phyloP scores from a whole-genome alignment of 2,113 vertebrate genomes.

The Astatoreochromis straeleni region DNA sequence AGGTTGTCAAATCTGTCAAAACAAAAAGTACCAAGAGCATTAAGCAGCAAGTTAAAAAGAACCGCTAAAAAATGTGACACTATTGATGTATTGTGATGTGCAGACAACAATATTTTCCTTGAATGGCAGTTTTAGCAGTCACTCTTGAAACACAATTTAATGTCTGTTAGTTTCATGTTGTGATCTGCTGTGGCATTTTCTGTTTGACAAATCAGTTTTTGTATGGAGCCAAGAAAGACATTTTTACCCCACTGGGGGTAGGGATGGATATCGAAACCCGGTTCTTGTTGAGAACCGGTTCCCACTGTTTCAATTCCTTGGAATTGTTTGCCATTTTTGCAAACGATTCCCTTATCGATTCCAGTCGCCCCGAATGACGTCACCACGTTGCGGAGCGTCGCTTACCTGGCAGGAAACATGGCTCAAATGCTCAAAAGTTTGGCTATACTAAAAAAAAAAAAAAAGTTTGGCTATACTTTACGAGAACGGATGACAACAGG shows the following conservation, averaged over 20 bases:
- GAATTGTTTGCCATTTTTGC: too few relatives aligned
- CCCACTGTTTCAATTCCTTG: too few relatives aligned
- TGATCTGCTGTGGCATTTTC: not conserved
- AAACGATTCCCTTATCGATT: too few relatives aligned
- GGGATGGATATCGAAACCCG: accelerated
- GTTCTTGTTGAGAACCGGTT: too few relatives aligned
- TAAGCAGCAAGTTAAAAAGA: not conserved
- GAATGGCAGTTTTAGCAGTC: not conserved
- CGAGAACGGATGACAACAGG: too few relatives aligned
- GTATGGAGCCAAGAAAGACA: not conserved
- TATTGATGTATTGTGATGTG: not conserved
- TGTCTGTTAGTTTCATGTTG: not conserved
- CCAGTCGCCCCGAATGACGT: too few relatives aligned
- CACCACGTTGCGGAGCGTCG: too few relatives aligned
- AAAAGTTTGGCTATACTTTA: too few relatives aligned
- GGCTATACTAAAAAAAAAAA: too few relatives aligned
- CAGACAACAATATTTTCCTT: not conserved
- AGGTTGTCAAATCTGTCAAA: not conserved
- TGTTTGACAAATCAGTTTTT: not conserved
- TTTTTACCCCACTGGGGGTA: slow-evolving; percentile 23
- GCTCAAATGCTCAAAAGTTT: too few relatives aligned
- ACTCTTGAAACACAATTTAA: not conserved
- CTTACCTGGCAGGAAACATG: too few relatives aligned
- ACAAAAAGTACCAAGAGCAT: not conserved
- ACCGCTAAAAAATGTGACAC: not conserved